These are phyloP conservation scores for Seira musarum DNA, from an alignment of 2,888 invertebrate genomes.

Conservation along the genomic window DNA sequence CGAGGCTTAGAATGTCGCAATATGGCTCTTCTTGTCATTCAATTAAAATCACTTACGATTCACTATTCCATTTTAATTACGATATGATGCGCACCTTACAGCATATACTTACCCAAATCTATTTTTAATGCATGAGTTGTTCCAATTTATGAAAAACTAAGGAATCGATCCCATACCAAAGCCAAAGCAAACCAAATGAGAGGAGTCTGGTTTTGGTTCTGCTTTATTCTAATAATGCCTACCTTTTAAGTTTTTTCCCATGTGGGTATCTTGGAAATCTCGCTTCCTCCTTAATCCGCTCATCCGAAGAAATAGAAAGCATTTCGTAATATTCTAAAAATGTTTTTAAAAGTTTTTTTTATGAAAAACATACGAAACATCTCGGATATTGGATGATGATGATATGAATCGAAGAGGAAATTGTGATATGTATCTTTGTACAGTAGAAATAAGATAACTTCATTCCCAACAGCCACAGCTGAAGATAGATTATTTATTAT, in stretches of 20 bases:
- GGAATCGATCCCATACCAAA: too few relatives aligned
- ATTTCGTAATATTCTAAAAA: background rate
- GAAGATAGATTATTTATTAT: background rate
- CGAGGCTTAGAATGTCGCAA: too few relatives aligned
- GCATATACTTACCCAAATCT: too few relatives aligned
- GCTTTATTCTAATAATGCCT: conserved; percentile 4
- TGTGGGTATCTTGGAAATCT: conserved; percentile 13
- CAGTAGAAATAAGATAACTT: conserved; percentile 46
- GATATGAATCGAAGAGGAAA: conserved; percentile 48
- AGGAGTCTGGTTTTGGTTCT: too few relatives aligned
- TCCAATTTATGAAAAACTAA: too few relatives aligned
- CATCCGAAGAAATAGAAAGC: background rate
- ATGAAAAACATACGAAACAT: too few relatives aligned
- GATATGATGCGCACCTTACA: background rate
- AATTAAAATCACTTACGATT: background rate
- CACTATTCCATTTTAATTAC: background rate
- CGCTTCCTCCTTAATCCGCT: background rate
- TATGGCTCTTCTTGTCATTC: too few relatives aligned
- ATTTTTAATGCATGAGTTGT: conserved; percentile 38
- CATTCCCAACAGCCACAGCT: conserved; percentile 24
- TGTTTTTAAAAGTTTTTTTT: background rate
- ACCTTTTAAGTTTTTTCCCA: conserved; percentile 34
- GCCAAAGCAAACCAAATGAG: too few relatives aligned
- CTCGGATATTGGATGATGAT: too few relatives aligned
- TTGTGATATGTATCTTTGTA: conserved; percentile 45